A percentile compares a stretch with the other conserved stretches of the same genome.
Conservation (phyloP, 23 tunicate species). For the Ciona savignyi region DNA sequence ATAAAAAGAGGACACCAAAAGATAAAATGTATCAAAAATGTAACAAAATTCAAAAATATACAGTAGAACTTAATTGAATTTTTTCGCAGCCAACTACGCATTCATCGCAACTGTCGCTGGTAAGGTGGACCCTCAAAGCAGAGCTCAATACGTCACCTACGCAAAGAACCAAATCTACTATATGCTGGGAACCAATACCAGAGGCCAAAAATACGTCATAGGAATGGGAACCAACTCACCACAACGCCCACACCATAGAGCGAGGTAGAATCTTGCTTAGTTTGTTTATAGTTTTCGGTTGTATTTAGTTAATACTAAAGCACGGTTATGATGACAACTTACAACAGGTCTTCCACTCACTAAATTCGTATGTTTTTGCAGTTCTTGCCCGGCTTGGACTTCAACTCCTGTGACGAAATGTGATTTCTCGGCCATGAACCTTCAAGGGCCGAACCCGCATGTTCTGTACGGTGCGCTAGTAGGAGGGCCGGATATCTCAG, state of each 20-base stretch:
- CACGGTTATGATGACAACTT: too few relatives aligned
- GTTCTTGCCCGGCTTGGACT: constrained; percentile 79
- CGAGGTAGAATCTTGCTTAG: constrained; percentile 35
- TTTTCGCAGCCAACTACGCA: constrained; percentile 72
- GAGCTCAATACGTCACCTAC: constrained; percentile 41
- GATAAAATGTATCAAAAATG: too few relatives aligned
- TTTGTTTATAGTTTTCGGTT: neutral
- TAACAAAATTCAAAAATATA: too few relatives aligned
- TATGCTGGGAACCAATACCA: constrained; percentile 57
- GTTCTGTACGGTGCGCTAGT: too few relatives aligned
- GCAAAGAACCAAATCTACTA: constrained; percentile 62
- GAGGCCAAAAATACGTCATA: constrained; percentile 45
- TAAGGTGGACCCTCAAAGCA: constrained; percentile 40
- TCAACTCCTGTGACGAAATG: constrained; percentile 19
- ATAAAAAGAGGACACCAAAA: too few relatives aligned
- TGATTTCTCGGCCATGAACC: constrained; percentile 17
- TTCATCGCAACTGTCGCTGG: constrained; percentile 54
- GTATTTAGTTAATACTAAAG: too few relatives aligned
- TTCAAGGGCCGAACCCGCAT: constrained; percentile 58
- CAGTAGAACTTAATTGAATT: too few relatives aligned
- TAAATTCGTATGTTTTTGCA: neutral
- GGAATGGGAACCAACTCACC: constrained; percentile 60
- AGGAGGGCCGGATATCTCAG: constrained; percentile 66
- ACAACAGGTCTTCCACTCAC: too few relatives aligned
- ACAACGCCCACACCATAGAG: constrained; percentile 77